A percentile compares a stretch with the other conserved stretches of the same genome.
Conservation (phyloP, 1,140 invertebrate species). For the Tetramorium parvispinum region DNA sequence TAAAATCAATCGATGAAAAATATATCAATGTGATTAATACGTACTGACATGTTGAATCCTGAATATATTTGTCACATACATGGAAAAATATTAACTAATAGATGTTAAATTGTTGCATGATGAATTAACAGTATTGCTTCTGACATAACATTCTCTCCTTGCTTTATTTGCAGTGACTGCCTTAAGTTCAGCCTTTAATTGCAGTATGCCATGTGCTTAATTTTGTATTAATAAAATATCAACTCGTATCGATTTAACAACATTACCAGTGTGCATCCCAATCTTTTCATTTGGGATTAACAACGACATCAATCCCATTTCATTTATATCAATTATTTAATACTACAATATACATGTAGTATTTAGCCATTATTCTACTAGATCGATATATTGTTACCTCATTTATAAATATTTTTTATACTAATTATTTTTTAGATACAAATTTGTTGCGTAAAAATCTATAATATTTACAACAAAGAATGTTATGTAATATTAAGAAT, state of each 20-base stretch:
- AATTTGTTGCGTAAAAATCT: constrained; percentile 17
- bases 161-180: constrained; percentile 84
- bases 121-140: constrained; percentile 43
- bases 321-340: constrained; percentile 25
- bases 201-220: constrained; percentile 82
- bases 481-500: too few relatives aligned
- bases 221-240: constrained; percentile 12
- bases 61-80: background rate
- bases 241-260: constrained; percentile 25
- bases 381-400: background rate
- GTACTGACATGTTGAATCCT: background rate
- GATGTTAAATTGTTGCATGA: constrained; percentile 47
- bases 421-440: constrained; percentile 35
- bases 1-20: background rate
- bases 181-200: constrained; percentile 85
- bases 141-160: constrained; percentile 63
- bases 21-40: constrained; percentile 10
- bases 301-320: constrained; percentile 21
- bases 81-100: constrained; percentile 11
- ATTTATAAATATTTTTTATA: constrained; percentile 23
- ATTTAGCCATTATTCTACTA: constrained; percentile 4
- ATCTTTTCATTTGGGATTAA: constrained; percentile 31
- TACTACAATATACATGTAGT: constrained; percentile 23
- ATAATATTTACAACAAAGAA: constrained; percentile 12
- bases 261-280: constrained; percentile 1